Percentiles rank a stretch among this genome's conserved stretches.
These are phyloP conservation scores for Panulirus ornatus DNA, from an alignment of 1,140 invertebrate genomes.

Conservation along the genomic window DNA sequence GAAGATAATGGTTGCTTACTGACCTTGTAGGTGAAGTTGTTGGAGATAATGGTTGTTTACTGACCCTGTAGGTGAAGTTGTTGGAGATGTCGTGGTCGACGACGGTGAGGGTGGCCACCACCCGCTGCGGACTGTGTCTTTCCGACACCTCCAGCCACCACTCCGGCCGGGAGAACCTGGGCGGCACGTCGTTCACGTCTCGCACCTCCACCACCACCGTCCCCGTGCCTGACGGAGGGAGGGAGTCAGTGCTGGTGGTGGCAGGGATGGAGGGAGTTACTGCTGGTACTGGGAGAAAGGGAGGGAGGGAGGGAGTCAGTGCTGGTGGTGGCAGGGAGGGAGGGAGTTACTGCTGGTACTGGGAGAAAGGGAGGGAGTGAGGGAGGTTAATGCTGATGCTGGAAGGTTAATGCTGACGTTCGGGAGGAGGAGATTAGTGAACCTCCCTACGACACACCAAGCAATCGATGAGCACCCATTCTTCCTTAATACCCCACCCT, in stretches of 20 bases:
- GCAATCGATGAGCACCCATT: no score
- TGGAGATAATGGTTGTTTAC: background rate
- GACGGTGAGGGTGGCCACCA: slow-evolving; percentile 78
- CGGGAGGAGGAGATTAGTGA: no score
- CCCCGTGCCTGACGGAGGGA: slow-evolving; percentile 63
- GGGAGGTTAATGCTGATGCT: background rate
- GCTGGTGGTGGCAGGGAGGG: background rate
- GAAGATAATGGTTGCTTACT: no score
- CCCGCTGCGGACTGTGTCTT: slow-evolving; percentile 77
- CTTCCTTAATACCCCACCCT: no score
- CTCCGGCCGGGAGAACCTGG: slow-evolving; percentile 77
- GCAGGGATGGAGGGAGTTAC: background rate
- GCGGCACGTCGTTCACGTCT: slow-evolving; percentile 77
- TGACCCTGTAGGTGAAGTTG: slow-evolving; percentile 77
- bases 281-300: background rate
- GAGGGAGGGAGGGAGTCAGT: background rate
- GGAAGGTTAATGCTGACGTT: no score
- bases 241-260: background rate
- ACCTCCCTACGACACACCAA: no score
- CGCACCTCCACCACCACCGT: slow-evolving; percentile 77
- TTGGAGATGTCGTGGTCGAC: slow-evolving; percentile 78
- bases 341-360: background rate
- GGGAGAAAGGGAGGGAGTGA: background rate
- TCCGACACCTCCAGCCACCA: slow-evolving; percentile 79
- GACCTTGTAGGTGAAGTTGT: no score